These are phyloP conservation scores for Cynopterus sphinx DNA, from an alignment of 2,797 vertebrate species.

Conservation along the genomic window DNA sequence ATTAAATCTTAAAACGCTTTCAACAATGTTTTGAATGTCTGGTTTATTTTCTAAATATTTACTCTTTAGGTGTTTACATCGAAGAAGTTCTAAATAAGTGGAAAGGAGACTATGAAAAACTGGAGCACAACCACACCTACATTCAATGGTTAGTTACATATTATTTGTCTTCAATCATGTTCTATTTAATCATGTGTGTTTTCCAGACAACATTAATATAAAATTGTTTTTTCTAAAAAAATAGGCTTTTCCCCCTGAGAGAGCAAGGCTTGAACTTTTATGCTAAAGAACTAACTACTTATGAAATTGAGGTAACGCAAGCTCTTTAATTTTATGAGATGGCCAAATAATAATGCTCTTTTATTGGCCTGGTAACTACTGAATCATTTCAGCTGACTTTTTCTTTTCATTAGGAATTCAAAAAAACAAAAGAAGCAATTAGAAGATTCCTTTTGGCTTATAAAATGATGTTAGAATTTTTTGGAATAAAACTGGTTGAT, in stretches of 20 bases:
- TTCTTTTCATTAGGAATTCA: slow-evolving; percentile 93
- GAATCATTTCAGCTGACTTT: slow-evolving; percentile 43
- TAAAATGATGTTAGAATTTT: slow-evolving; percentile 98
- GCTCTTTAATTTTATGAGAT: slow-evolving; percentile 34
- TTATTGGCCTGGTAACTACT: background rate
- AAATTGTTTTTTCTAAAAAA: slow-evolving; percentile 64
- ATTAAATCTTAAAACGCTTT: slow-evolving; percentile 19
- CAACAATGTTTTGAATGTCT: slow-evolving; percentile 47
- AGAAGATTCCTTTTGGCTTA: slow-evolving; percentile 95
- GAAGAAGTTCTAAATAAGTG: slow-evolving; percentile 98
- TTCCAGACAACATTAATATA: slow-evolving; percentile 46
- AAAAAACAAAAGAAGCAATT: slow-evolving; percentile 97
- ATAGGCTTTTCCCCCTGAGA: slow-evolving; percentile 97
- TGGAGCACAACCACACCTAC: slow-evolving; percentile 99
- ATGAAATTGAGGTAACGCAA: slow-evolving; percentile 96
- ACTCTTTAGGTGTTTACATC: slow-evolving; percentile 93
- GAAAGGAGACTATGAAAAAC: slow-evolving; percentile 97
- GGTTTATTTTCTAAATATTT: slow-evolving; percentile 67
- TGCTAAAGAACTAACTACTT: slow-evolving; percentile 98
- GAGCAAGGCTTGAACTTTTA: slow-evolving; percentile 99
- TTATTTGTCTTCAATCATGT: slow-evolving; percentile 50
- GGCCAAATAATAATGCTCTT: background rate
- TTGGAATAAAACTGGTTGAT: slow-evolving; percentile 95
- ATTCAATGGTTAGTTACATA: slow-evolving; percentile 94
- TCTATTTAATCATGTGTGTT: slow-evolving; percentile 49